Percentiles rank a stretch among this genome's conserved stretches.
These are phyloP conservation scores for Anastatus disparis DNA, from an alignment of 1,140 invertebrate genomes.

Conservation along the genomic window DNA sequence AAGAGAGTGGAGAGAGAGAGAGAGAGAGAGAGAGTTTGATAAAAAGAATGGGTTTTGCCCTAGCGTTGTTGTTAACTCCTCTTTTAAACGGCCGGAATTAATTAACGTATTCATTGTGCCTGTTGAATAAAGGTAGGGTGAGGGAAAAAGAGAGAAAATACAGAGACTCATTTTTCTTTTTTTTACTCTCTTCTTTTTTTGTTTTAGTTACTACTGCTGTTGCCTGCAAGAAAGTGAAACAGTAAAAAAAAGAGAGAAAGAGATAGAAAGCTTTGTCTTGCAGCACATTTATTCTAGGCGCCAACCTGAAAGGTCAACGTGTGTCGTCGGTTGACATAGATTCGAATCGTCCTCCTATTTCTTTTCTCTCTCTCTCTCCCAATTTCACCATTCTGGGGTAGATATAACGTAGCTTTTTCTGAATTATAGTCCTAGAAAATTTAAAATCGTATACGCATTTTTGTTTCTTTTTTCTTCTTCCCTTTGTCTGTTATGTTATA, in stretches of 20 bases:
- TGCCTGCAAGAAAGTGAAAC: too few species aligned
- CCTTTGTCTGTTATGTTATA: too few species aligned
- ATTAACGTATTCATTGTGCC: conserved; percentile 35
- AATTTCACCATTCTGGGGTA: too few species aligned
- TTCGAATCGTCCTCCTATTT: conserved; percentile 28
- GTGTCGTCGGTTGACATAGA: conserved; percentile 27
- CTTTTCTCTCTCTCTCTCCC: too few species aligned
- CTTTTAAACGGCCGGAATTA: conserved; percentile 29
- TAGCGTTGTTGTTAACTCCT: conserved; percentile 13
- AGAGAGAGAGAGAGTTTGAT: neutral
- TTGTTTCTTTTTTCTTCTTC: too few species aligned
- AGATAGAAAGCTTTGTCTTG: conserved; percentile 22
- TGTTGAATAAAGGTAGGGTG: too few species aligned
- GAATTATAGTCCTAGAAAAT: conserved; percentile 32
- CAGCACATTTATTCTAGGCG: neutral
- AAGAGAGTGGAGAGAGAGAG: neutral
- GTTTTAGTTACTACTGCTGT: neutral
- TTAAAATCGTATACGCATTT: too few species aligned
- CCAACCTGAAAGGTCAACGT: conserved; percentile 5
- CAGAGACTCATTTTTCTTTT: neutral
- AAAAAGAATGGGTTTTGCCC: neutral
- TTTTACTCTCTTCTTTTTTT: neutral
- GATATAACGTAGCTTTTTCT: too few species aligned
- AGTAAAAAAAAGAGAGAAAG: too few species aligned
- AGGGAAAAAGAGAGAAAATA: too few species aligned